Base-by-base conservation (phyloP, 2,113 vertebrate species). In the Eudyptes chrysolophus region DNA sequence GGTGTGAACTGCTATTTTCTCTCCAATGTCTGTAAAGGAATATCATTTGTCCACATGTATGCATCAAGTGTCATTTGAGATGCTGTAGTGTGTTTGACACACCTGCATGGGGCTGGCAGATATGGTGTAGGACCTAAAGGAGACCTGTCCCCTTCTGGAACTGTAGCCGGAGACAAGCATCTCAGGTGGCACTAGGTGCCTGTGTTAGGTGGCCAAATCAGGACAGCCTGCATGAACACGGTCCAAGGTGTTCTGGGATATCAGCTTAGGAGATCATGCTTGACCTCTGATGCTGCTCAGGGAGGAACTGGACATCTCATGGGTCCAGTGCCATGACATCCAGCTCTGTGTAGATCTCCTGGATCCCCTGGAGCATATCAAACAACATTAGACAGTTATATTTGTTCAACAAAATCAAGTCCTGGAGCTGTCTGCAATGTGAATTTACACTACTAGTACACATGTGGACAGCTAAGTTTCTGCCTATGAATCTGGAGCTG, bases 1-100 rank as follows among this genome's bases (percentile, higher is more conserved):
- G 32, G 3, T 61, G 54, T 44, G 61, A 86, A 21, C 46, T 57
- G 38, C 16, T 77, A 5, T 52, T 66, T 87, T 65, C 46, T 66
- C 16, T 86, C 40, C 55, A 66, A 20, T n/a, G 44, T 42, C 29
- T 25, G 9, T 34, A 44, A 78, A 75, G 13, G 5, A 52, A 7
- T 64, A 22, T 42, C 1, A 9, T 40, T 78, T 86, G 38, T 77
- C 36, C 71, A 27, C 32, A 20, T 0, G 0, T 22, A 19, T 2
- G 4, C 25, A 54, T 34, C 16, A 32, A 75, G 22, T 55, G 29
- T 40, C 30, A 16, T 55, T 83, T 92, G 64, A 81, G 72, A 38
- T 74, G 36, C 40, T 66, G n/a, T 42, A 51, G 19, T 42, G 34
- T 6, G 2, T 81, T 75, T 87, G 42, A 34, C 55, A 70, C 8